Conservation (phyloP, 2,797 vertebrate species). For the Sebastes dallii region DNA sequence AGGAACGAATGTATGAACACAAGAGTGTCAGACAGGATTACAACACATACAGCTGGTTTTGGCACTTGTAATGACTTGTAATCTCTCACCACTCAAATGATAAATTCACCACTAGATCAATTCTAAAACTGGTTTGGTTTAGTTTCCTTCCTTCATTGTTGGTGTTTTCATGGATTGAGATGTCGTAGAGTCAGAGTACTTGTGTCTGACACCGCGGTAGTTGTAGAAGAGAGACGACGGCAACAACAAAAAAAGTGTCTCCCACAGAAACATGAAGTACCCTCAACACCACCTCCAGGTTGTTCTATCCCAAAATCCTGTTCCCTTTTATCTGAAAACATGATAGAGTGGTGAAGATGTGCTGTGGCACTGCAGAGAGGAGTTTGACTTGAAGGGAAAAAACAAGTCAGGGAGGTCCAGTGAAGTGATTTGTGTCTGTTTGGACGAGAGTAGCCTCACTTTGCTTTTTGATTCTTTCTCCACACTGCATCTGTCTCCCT, state of each 20-base stretch:
- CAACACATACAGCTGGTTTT: neutral
- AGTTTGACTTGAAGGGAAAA: neutral
- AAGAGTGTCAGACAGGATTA: neutral
- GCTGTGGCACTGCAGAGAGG: neutral
- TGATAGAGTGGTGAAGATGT: neutral
- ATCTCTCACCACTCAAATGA: no score
- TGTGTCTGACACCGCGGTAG: neutral
- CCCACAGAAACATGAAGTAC: neutral
- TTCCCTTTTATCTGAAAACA: neutral
- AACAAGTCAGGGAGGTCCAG: neutral
- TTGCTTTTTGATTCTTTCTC: neutral
- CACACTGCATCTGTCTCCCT: neutral
- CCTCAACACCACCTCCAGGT: constrained; percentile 5
- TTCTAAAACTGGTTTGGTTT: no score
- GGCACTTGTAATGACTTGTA: no score
- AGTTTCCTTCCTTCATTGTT: no score
- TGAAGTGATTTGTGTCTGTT: neutral
- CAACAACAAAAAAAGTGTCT: neutral
- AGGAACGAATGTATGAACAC: no score
- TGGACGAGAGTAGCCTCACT: neutral
- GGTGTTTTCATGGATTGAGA: neutral
- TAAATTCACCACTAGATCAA: no score
- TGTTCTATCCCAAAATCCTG: neutral
- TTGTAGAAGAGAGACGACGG: neutral
- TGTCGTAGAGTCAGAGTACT: neutral